Percentiles rank a stretch among this genome's conserved stretches.
These are phyloP conservation scores for Pygmarrhopalites habei DNA, from an alignment of 1,140 invertebrate genomes.

Conservation along the genomic window DNA sequence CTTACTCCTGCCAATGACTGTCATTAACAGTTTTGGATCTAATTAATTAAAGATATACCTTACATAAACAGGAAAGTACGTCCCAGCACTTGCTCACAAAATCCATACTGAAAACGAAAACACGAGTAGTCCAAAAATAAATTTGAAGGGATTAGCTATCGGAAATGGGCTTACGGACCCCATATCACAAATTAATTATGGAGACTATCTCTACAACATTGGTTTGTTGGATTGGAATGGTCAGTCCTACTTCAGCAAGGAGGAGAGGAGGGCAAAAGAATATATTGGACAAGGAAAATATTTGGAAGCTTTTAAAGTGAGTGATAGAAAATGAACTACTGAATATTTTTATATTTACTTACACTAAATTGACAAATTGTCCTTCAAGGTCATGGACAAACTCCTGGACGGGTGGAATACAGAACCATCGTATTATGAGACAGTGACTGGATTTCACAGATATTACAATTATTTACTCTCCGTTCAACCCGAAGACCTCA, in stretches of 20 bases:
- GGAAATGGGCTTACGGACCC: conserved; percentile 51
- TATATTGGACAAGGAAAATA: conserved; percentile 44
- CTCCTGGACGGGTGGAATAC: background rate
- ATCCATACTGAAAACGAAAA: conserved; percentile 60
- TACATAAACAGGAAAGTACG: conserved; percentile 57
- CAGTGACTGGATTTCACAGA: conserved; percentile 66
- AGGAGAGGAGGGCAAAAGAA: conserved; percentile 42
- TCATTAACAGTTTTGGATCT: no score
- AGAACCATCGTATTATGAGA: conserved; percentile 57
- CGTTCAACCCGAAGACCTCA: conserved; percentile 46
- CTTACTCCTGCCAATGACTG: no score
- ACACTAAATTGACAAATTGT: no score
- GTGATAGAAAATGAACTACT: conserved; percentile 14
- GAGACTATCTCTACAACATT: conserved; percentile 48
- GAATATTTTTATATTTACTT: conserved; percentile 6
- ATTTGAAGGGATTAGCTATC: conserved; percentile 47
- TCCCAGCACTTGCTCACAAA: conserved; percentile 64
- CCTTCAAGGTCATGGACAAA: background rate
- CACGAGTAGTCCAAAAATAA: conserved; percentile 14
- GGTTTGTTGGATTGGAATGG: conserved; percentile 47
- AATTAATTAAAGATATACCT: no score
- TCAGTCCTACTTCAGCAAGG: conserved; percentile 43
- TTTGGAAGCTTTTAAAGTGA: conserved; percentile 43
- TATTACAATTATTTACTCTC: conserved; percentile 72
- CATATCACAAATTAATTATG: conserved; percentile 47